These are phyloP conservation scores for Plecotus auritus DNA, from an alignment of 2,113 vertebrate species.

Conservation along the genomic window DNA sequence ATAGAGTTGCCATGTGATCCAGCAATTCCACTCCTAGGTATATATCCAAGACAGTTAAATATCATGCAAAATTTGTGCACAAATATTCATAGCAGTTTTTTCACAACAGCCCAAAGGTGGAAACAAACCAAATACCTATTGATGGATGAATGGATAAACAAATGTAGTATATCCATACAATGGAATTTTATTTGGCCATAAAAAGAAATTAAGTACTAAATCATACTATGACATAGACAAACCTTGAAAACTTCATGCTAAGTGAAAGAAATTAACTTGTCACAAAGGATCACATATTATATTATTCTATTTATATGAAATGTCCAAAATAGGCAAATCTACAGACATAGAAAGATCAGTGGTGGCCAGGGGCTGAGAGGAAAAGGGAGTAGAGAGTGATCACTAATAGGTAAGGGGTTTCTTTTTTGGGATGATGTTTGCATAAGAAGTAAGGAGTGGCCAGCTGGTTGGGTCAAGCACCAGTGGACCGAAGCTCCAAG, in stretches of 20 bases:
- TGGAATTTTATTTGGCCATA: not conserved
- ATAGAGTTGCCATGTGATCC: not conserved
- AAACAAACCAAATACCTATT: not conserved
- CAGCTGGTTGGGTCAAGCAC: not conserved
- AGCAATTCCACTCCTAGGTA: not conserved
- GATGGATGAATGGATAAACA: not conserved
- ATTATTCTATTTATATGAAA: not conserved
- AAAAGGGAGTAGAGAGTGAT: not conserved
- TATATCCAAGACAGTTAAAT: not conserved
- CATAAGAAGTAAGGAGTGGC: not conserved
- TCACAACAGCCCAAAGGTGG: not conserved
- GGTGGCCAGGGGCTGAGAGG: not conserved
- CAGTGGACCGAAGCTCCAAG: not conserved
- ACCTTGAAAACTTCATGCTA: not conserved
- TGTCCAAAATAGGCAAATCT: not conserved
- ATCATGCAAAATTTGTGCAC: not conserved
- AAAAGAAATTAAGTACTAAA: not conserved
- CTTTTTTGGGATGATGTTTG: not conserved
- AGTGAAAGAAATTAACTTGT: not conserved
- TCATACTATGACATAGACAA: not conserved
- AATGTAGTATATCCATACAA: not conserved
- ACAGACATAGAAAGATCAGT: not conserved
- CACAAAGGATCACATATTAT: not conserved
- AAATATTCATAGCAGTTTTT: not conserved
- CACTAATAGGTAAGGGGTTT: not conserved